Percentiles rank a stretch among this genome's conserved stretches.
phyloP scores from a whole-genome alignment of 2,888 invertebrate species.

The Zele albiditarsus region DNA sequence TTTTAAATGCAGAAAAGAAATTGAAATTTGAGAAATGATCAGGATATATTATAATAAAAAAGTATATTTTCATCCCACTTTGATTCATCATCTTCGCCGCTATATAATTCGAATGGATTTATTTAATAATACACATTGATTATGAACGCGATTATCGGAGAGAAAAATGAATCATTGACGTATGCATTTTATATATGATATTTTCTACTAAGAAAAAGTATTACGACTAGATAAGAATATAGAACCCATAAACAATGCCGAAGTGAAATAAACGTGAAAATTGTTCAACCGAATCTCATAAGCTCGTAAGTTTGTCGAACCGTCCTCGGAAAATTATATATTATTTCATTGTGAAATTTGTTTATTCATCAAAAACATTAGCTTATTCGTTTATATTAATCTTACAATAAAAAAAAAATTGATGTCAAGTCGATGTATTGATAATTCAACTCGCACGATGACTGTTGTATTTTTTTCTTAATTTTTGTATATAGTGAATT shows the following conservation, averaged over 20 bases:
- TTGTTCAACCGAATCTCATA: slow-evolving; percentile 59
- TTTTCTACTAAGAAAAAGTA: slow-evolving; percentile 45
- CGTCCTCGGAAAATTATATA: slow-evolving; percentile 52
- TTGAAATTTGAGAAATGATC: slow-evolving; percentile 32
- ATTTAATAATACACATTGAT: slow-evolving; percentile 55
- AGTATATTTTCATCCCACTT: not conserved
- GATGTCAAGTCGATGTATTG: slow-evolving; percentile 2
- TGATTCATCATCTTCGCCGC: slow-evolving; percentile 19
- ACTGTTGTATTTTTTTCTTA: slow-evolving; percentile 52
- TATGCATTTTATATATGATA: slow-evolving; percentile 59
- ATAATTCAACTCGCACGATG: slow-evolving; percentile 21
- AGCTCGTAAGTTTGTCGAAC: slow-evolving; percentile 6
- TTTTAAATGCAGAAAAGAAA: slow-evolving; percentile 34
- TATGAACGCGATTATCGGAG: slow-evolving; percentile 31
- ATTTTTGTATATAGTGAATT: slow-evolving; percentile 6
- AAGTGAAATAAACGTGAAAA: slow-evolving; percentile 38
- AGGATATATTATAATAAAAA: not conserved
- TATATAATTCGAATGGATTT: slow-evolving; percentile 42
- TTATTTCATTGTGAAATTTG: slow-evolving; percentile 33
- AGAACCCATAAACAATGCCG: slow-evolving; percentile 41
- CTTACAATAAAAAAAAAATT: slow-evolving; percentile 18
- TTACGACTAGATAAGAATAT: slow-evolving; percentile 38
- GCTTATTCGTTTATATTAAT: slow-evolving; percentile 26
- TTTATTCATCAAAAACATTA: slow-evolving; percentile 33
- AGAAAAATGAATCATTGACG: slow-evolving; percentile 39